phyloP scores from a whole-genome alignment of 2,888 invertebrate species.

The Campoplex capitator region DNA sequence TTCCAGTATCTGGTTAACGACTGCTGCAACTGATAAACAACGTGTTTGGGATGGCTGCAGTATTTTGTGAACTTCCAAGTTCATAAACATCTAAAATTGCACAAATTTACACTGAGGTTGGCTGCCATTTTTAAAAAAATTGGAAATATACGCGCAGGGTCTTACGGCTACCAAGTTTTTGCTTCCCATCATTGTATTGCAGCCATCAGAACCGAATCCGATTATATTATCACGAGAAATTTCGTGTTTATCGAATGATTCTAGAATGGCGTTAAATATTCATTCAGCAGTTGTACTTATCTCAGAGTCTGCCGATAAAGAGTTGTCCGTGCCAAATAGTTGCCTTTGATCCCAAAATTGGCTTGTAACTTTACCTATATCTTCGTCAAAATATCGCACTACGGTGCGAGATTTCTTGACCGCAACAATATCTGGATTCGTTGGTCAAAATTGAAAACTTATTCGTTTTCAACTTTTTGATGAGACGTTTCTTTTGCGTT shows the following conservation, averaged over 20 bases:
- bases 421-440: slow-evolving; percentile 72
- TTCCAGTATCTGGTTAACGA: slow-evolving; percentile 74
- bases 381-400: slow-evolving; percentile 69
- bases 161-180: slow-evolving; percentile 73
- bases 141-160: not conserved
- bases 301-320: slow-evolving; percentile 36
- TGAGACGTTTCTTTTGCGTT: too few species aligned
- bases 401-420: slow-evolving; percentile 69
- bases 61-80: too few species aligned
- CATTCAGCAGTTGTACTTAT: slow-evolving; percentile 54
- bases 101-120: too few species aligned
- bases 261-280: slow-evolving; percentile 42
- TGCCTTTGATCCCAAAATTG: slow-evolving; percentile 68
- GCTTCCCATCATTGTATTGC: slow-evolving; percentile 72
- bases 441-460: slow-evolving; percentile 74
- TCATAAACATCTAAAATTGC: too few species aligned
- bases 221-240: slow-evolving; percentile 71
- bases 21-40: slow-evolving; percentile 51
- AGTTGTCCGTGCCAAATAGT: not conserved
- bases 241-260: slow-evolving; percentile 61
- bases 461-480: too few species aligned
- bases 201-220: slow-evolving; percentile 73
- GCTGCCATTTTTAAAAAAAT: slow-evolving; percentile 10
- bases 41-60: not conserved
- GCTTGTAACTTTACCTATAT: slow-evolving; percentile 29